Conservation (phyloP, 1,140 invertebrate species). For the Papilio machaon region DNA sequence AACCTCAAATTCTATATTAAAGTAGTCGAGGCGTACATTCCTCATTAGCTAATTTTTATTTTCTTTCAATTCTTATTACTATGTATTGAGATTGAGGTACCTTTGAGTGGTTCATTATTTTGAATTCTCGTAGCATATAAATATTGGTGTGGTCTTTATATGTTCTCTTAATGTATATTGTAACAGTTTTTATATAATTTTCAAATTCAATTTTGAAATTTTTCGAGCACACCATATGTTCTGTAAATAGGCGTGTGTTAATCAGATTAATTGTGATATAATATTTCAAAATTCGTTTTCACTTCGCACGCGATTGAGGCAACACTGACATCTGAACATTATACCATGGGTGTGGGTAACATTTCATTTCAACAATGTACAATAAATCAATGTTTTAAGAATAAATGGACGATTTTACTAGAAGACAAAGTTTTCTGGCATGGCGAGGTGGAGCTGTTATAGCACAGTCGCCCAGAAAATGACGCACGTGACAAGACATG, state of each 20-base stretch:
- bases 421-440: background rate
- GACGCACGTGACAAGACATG: background rate
- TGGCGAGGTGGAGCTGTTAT: background rate
- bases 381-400: too few relatives aligned
- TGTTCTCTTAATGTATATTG: conserved; percentile 72
- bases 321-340: background rate
- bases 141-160: conserved; percentile 80
- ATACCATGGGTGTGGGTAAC: background rate
- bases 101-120: conserved; percentile 76
- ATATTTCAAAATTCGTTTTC: conserved; percentile 47
- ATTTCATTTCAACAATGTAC: background rate
- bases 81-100: conserved; percentile 32
- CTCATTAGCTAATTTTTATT: conserved; percentile 28
- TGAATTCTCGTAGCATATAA: conserved; percentile 75
- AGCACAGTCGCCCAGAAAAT: background rate
- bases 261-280: conserved; percentile 80
- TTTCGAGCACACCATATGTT: conserved; percentile 68
- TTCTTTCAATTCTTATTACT: background rate
- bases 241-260: conserved; percentile 73
- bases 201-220: conserved; percentile 70
- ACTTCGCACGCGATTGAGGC: conserved; percentile 19
- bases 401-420: background rate
- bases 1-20: conserved; percentile 31
- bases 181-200: conserved; percentile 68
- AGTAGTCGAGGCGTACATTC: conserved; percentile 25